These are phyloP conservation scores for Agelaius phoeniceus DNA, from an alignment of 2,113 vertebrate genomes.

Conservation along the genomic window DNA sequence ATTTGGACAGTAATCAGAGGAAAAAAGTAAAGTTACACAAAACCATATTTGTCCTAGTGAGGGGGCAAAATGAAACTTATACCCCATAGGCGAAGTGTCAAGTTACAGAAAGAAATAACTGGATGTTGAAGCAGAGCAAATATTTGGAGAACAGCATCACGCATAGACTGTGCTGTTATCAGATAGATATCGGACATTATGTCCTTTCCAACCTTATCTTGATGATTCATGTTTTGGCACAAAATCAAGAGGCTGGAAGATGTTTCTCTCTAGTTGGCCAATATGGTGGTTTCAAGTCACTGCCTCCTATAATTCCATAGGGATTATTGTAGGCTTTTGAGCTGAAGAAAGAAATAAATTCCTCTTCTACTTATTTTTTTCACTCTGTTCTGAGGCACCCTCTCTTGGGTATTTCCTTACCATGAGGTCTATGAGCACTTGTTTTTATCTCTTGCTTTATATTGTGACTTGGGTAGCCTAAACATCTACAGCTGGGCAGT, in stretches of 20 bases:
- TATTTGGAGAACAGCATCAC: neutral
- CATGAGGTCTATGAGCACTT: neutral
- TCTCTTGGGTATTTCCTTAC: neutral
- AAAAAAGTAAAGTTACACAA: neutral
- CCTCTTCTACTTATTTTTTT: neutral
- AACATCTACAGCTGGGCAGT: neutral
- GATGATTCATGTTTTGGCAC: neutral
- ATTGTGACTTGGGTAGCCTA: neutral
- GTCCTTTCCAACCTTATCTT: neutral
- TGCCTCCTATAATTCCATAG: neutral
- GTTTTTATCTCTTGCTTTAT: neutral
- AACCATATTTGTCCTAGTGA: neutral
- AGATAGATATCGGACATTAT: neutral
- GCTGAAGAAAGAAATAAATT: neutral
- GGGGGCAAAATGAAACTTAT: neutral
- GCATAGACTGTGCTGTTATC: neutral
- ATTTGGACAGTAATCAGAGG: neutral
- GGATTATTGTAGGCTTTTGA: neutral
- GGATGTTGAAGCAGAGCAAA: neutral
- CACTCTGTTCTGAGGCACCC: neutral
- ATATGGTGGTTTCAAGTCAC: neutral
- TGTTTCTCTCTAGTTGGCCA: neutral
- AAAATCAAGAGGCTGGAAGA: neutral
- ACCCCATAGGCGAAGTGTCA: neutral
- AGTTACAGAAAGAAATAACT: neutral